These are phyloP conservation scores for Dendrocincla fuliginosa DNA, from an alignment of 2,797 vertebrate genomes.

Conservation along the genomic window DNA sequence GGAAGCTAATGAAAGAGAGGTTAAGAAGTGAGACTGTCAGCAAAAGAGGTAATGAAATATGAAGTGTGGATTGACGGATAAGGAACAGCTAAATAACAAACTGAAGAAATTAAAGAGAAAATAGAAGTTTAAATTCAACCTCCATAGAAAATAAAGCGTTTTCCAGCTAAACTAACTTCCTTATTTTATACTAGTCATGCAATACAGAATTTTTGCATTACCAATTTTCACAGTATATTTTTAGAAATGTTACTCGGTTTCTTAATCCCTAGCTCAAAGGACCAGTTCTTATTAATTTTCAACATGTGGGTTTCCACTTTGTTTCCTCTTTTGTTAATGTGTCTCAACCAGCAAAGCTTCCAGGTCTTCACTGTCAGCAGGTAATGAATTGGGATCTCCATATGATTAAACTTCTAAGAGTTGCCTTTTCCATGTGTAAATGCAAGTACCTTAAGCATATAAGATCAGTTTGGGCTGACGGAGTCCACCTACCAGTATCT, in stretches of 20 bases:
- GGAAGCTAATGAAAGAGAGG: neutral
- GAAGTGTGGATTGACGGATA: neutral
- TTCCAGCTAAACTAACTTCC: neutral
- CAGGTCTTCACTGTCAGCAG: neutral
- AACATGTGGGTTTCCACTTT: neutral
- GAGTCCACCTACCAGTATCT: neutral
- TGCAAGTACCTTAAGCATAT: neutral
- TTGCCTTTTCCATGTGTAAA: neutral
- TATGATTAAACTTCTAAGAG: neutral
- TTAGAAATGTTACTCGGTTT: neutral
- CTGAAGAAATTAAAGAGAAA: neutral
- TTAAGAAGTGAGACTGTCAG: neutral
- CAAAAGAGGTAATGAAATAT: neutral
- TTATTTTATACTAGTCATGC: neutral
- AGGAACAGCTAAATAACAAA: neutral
- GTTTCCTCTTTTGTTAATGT: neutral
- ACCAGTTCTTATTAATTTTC: neutral
- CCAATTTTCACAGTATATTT: neutral
- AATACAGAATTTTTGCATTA: neutral
- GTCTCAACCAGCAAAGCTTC: neutral
- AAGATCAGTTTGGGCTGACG: neutral
- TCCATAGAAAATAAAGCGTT: neutral
- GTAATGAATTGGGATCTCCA: neutral
- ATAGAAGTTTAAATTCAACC: neutral
- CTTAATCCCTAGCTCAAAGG: neutral